Evolutionary conservation across 2,888 invertebrate genomes (phyloP).

Genomic region (Parnassius smintheus): DNA sequence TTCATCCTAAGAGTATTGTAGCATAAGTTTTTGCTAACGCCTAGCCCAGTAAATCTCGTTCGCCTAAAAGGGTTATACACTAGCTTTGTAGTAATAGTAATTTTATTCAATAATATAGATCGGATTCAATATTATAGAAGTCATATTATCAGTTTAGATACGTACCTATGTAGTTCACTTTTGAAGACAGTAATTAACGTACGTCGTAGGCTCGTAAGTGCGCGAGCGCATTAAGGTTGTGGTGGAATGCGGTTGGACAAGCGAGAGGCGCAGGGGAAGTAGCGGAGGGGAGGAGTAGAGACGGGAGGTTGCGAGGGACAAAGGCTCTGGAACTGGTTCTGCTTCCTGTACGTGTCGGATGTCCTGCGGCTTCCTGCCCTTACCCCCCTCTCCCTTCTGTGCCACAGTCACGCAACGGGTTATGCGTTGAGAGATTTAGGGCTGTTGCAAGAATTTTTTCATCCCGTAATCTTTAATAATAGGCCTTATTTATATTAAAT

Average conservation of each 20-base stretch:
- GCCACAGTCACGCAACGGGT: constrained; percentile 51
- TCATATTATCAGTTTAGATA: constrained; percentile 6
- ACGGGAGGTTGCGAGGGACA: constrained; percentile 69
- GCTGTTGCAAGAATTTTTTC: constrained; percentile 37
- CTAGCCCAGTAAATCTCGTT: no score
- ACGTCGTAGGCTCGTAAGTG: constrained; percentile 47
- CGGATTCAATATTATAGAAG: not conserved
- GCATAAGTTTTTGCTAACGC: no score
- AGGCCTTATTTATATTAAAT: no score
- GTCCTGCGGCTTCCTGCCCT: constrained; percentile 81
- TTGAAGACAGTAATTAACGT: constrained; percentile 8
- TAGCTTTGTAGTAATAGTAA: no score
- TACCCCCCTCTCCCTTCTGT: constrained; percentile 50
- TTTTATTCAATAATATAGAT: no score
- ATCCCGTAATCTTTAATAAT: not conserved
- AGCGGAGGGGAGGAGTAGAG: constrained; percentile 41
- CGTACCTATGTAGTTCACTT: constrained; percentile 8
- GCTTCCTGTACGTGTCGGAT: constrained; percentile 82
- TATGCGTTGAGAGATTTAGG: constrained; percentile 45
- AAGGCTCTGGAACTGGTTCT: constrained; percentile 76
- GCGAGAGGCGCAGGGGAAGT: constrained; percentile 38
- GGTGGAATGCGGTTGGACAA: constrained; percentile 71
- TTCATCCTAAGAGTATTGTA: no score
- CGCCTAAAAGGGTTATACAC: no score
- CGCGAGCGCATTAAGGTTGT: constrained; percentile 63